Evolutionary conservation across 2,797 vertebrate species (phyloP).

Genomic region (Prionace glauca): DNA sequence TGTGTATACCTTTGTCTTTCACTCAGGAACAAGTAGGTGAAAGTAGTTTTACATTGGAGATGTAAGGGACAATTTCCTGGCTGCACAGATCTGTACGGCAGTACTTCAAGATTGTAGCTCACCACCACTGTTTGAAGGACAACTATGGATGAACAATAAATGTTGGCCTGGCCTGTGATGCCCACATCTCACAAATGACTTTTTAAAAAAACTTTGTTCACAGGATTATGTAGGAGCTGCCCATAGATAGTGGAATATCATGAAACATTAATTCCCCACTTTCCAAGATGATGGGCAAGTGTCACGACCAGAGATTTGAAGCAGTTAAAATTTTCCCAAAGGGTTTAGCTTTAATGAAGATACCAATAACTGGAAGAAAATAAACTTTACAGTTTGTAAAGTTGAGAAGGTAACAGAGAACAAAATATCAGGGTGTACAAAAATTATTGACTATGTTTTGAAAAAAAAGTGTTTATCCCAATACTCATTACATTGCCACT

Average conservation of each 20-base stretch:
- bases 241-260: neutral
- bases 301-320: neutral
- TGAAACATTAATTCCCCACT: neutral
- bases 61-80: neutral
- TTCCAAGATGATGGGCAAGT: neutral
- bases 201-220: neutral
- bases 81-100: neutral
- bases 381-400: neutral
- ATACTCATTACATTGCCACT: neutral
- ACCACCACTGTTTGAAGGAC: too few relatives aligned
- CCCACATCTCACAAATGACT: too few relatives aligned
- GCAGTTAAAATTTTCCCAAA: neutral
- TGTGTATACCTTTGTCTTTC: neutral
- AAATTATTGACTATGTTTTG: neutral
- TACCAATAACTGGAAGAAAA: neutral
- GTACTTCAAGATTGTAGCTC: too few relatives aligned
- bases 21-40: neutral
- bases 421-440: neutral
- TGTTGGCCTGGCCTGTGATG: too few relatives aligned
- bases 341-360: too few relatives aligned
- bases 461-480: neutral
- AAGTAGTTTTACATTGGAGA: neutral
- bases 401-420: neutral
- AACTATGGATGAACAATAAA: too few relatives aligned
- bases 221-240: neutral